Evolutionary conservation across 2,797 vertebrate species (phyloP).

Genomic region (Pterois miles): DNA sequence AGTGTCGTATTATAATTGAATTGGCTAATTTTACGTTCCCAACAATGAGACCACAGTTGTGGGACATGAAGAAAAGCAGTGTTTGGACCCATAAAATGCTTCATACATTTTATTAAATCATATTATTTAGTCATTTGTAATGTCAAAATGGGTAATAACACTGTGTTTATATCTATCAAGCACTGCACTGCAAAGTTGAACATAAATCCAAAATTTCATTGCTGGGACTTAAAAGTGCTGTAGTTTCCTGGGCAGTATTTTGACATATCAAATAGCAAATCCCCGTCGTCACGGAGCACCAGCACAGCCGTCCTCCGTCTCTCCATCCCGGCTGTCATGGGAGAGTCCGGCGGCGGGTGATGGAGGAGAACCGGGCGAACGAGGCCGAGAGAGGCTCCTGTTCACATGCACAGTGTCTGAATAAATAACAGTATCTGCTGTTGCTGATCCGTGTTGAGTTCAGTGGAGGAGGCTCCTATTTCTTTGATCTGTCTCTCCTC

Average conservation of each 20-base stretch:
- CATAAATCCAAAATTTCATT: too few species aligned
- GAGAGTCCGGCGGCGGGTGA: slow-evolving; percentile 37
- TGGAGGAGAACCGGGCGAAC: slow-evolving; percentile 23
- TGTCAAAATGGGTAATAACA: too few species aligned
- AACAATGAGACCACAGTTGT: too few species aligned
- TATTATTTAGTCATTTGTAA: too few species aligned
- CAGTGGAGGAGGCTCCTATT: slow-evolving; percentile 77
- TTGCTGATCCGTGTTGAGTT: slow-evolving; percentile 83
- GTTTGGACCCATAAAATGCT: too few species aligned
- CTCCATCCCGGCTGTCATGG: slow-evolving; percentile 39
- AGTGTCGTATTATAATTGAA: too few species aligned
- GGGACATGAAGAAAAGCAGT: too few species aligned
- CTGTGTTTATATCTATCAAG: too few species aligned
- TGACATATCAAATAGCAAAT: neutral
- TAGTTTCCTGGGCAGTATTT: neutral
- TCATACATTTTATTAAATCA: too few species aligned
- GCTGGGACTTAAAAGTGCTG: too few species aligned
- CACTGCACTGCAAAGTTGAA: too few species aligned
- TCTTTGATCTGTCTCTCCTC: slow-evolving; percentile 75
- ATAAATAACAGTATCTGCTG: slow-evolving; percentile 88
- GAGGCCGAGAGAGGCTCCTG: slow-evolving; percentile 65
- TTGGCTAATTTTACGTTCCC: too few species aligned
- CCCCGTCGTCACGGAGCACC: neutral
- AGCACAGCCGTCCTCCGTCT: neutral
- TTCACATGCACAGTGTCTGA: slow-evolving; percentile 79